phyloP scores from a whole-genome alignment of 2,797 vertebrate species.

The Hapalemur alaotrensis region DNA sequence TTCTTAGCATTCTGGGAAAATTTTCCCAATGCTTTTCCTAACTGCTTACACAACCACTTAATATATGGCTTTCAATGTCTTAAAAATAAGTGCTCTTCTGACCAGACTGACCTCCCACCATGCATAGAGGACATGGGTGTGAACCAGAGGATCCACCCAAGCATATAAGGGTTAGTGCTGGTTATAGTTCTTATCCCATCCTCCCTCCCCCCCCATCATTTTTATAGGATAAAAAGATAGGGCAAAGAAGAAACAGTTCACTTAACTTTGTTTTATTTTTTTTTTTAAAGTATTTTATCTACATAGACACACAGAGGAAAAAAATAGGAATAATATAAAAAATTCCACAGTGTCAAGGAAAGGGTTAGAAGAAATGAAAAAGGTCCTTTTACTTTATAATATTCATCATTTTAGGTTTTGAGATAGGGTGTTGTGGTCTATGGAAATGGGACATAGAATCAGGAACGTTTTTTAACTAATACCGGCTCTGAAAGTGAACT shows the following conservation, averaged over 20 bases:
- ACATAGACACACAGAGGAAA: not conserved
- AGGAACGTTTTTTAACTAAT: constrained; percentile 31
- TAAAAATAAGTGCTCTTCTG: constrained; percentile 56
- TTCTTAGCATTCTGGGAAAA: constrained; percentile 61
- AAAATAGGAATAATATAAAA: not conserved
- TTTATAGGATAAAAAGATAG: not conserved
- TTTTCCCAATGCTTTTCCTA: constrained; percentile 57
- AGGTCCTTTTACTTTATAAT: constrained; percentile 23
- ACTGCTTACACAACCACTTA: constrained; percentile 63
- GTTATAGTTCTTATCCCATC: not conserved
- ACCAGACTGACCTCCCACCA: constrained; percentile 36
- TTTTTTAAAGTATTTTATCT: not conserved
- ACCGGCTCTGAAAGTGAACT: not conserved
- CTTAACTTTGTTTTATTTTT: not conserved
- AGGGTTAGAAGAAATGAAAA: constrained; percentile 10
- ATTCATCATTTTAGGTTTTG: constrained; percentile 37
- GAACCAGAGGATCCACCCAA: not conserved
- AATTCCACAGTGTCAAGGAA: constrained; percentile 28
- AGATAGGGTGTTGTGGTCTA: constrained; percentile 44
- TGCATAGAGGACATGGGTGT: not conserved
- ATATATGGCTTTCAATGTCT: constrained; percentile 65
- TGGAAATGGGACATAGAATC: constrained; percentile 6
- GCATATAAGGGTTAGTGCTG: not conserved
- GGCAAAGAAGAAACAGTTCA: not conserved
- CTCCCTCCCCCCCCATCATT: not conserved